phyloP scores from a whole-genome alignment of 2,888 invertebrate species.

The Barypeithes pellucidus region DNA sequence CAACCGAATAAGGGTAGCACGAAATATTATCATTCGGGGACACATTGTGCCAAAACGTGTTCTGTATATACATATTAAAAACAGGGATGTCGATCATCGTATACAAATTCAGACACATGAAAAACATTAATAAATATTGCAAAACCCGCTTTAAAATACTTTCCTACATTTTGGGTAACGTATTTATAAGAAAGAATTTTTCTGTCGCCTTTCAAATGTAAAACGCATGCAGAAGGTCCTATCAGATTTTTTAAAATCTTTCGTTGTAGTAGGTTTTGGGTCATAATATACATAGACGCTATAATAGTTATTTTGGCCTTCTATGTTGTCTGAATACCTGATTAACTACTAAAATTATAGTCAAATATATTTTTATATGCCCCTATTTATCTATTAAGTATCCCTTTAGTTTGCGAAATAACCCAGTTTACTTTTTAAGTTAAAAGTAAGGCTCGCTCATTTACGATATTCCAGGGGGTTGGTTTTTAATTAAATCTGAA shows the following conservation, averaged over 20 bases:
- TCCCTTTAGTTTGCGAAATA: no score
- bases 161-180: background rate
- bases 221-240: background rate
- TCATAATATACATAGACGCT: no score
- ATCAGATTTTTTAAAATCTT: slow-evolving; percentile 4
- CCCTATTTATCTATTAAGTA: no score
- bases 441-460: slow-evolving; percentile 1
- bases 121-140: slow-evolving; percentile 26
- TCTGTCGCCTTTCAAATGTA: background rate
- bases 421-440: background rate
- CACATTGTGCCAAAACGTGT: slow-evolving; percentile 22
- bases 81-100: slow-evolving; percentile 26
- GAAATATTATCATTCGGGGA: slow-evolving; percentile 20
- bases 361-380: no score
- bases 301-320: no score
- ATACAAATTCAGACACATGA: slow-evolving; percentile 24
- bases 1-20: slow-evolving; percentile 23
- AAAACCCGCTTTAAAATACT: slow-evolving; percentile 4
- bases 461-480: slow-evolving; percentile 9
- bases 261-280: background rate
- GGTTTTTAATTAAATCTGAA: slow-evolving; percentile 22
- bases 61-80: slow-evolving; percentile 23
- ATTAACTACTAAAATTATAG: no score
- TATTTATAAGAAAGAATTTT: slow-evolving; percentile 2
- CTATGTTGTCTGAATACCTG: no score